Base-by-base conservation (phyloP, 2,888 invertebrate species). In the Tenthredo scrophulariae region DNA sequence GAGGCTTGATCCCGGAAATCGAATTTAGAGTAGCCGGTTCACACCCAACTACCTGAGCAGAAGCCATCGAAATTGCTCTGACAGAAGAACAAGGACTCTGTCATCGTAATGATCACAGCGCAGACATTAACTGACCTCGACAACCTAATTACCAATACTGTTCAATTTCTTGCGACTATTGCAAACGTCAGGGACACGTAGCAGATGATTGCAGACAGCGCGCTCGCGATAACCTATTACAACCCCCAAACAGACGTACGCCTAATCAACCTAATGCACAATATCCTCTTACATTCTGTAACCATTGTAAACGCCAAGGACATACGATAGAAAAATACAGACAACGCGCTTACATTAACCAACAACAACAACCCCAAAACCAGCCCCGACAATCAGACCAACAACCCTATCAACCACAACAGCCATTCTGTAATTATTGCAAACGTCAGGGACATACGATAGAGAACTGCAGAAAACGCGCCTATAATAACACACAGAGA, bases 81-180 rank as follows among this genome's bases (percentile, higher is more conserved):
- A n/a, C 33, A 7, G 70, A 70, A 70, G 37, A 70, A 37, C 33
- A 70, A 70, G 70, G 37, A 70, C n/a, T 70, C 6, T n/a, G 37
- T 10, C 37, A n/a, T 18, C 70, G 70, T 18, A 18, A 6, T 29
- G 29, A 5, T 65, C 4, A 6, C 2, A 26, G 29, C 3, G 13
- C 29, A n/a, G 7, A 26, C 65, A 29, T 15, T 65, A 10, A 26
- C 13, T 10, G 29, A 22, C 22, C 26, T 22, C 6, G 22, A 65
- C 13, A 65, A 65, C 22, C n/a, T 54, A 7, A 50, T 1, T 65
- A 65, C 29, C n/a, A 65, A 65, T 3, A n/a, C 22, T 2, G 6
- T 65, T 10, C 22, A 2, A 65, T 18, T 50, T 50, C 13, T 18
- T 50, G 50, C 3, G 9, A 50, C 50, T 50, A 50, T 50, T 50